Conservation (phyloP, 2,888 invertebrate genomes). For the Chaitophorus viminalis region DNA sequence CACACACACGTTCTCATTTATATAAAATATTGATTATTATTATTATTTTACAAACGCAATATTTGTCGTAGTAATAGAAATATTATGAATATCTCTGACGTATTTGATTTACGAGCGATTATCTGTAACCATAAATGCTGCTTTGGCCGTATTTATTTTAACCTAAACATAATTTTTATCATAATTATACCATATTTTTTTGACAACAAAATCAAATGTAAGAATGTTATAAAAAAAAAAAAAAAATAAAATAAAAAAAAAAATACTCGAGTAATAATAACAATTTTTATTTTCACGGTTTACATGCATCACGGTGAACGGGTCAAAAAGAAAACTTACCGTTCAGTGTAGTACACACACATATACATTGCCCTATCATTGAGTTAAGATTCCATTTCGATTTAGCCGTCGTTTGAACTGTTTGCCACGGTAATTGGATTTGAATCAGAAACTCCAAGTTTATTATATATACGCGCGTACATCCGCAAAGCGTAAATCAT, state of each 20-base stretch:
- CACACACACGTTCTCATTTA: neutral
- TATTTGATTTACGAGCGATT: no score
- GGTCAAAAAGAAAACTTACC: neutral
- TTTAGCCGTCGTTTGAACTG: neutral
- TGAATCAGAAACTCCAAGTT: neutral
- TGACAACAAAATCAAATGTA: neutral
- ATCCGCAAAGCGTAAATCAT: neutral
- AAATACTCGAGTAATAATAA: neutral
- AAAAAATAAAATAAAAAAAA: no score
- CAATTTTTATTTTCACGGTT: neutral
- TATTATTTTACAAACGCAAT: no score
- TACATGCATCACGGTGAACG: neutral
- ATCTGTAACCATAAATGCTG: no score
- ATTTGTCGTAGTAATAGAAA: no score
- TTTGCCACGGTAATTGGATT: constrained; percentile 20
- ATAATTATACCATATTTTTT: neutral
- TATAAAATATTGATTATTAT: neutral
- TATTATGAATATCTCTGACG: no score
- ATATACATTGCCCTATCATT: neutral
- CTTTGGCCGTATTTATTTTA: no score
- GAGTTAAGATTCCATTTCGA: constrained; percentile 6
- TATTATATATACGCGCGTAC: neutral
- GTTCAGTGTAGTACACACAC: neutral
- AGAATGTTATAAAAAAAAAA: neutral
- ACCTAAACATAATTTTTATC: no score